Evolutionary conservation across 2,888 invertebrate species (phyloP), one percentile per base, ranked within the genome.

Genomic region (Nematopogon swammerdamellus): DNA sequence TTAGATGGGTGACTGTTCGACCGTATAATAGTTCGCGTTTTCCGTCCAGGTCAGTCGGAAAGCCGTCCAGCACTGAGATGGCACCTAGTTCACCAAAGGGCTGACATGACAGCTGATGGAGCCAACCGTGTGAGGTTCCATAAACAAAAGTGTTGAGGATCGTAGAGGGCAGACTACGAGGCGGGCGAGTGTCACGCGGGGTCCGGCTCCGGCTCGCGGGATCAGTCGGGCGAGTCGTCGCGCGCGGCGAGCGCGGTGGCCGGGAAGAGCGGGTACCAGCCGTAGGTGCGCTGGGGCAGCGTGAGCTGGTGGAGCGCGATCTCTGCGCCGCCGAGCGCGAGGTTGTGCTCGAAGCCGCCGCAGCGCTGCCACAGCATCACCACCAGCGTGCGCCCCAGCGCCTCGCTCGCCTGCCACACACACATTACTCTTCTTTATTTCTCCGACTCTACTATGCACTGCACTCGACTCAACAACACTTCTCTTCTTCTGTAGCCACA

Each of bases 351-450:
- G 69, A 92, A 92, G 2, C 91, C 91, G 52, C 91, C 89, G 65
- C 92, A 91, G 52, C 91, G 86, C 64, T 95, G 93, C 95, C 95
- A 96, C 47, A 96, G 83, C 90, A 94, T 94, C 49, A 95, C 92
- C 57, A 95, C 86, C 56, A 95, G 82, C 54, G 89, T 89, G 50
- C 95, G 85, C 0, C 90, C 90, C 19, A 89, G 82, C 1, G 88
- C 87, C 64, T 91, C 90, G 60, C 85, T 85, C 16, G 87, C 85
- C 85, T 85, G 59, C 2, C 55, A 55, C 45, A 19, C 29, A 50
- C n/a, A 18, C 45, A 11, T 18, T 16, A 44, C 19, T 44, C 17
- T 44, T 11, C 18, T 17, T 19, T 25, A n/a, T n/a, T n/a, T n/a
- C n/a, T n/a, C n/a, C n/a, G n/a, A n/a, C n/a, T n/a, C n/a, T n/a